These are phyloP conservation scores for Smittia aterrima DNA, from an alignment of 2,888 invertebrate genomes.

Conservation along the genomic window DNA sequence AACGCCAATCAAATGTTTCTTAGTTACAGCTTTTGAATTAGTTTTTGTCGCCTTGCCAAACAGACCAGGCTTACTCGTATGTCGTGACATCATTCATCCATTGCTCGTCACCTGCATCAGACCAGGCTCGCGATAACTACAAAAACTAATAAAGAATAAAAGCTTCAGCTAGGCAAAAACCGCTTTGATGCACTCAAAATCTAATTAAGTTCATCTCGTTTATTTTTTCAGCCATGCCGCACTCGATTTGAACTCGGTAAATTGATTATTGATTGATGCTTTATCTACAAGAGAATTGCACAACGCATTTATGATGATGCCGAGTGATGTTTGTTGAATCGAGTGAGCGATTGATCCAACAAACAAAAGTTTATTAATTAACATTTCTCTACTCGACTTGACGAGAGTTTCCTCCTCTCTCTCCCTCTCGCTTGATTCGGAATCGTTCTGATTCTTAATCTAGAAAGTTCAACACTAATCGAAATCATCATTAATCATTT, in stretches of 20 bases:
- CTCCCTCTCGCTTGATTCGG: neutral
- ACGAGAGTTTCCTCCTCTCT: no score
- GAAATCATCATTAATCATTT: slow-evolving; percentile 34
- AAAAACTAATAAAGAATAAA: slow-evolving; percentile 25
- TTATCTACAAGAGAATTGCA: neutral
- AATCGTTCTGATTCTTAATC: slow-evolving; percentile 1
- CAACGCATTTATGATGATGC: slow-evolving; percentile 15
- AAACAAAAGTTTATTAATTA: slow-evolving; percentile 17
- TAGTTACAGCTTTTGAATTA: no score
- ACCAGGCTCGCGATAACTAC: no score
- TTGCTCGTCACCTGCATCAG: no score
- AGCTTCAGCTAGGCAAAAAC: neutral
- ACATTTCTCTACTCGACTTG: neutral
- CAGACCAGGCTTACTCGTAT: no score
- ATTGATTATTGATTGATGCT: slow-evolving; percentile 39
- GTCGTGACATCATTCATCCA: no score
- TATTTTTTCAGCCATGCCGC: neutral
- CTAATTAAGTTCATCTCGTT: slow-evolving; percentile 36
- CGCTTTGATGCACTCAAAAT: slow-evolving; percentile 13
- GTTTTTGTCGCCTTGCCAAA: no score
- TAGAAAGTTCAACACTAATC: slow-evolving; percentile 5
- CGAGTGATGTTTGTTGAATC: slow-evolving; percentile 1
- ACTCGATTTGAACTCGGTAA: neutral
- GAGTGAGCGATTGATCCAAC: neutral
- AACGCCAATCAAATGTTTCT: no score